Percentiles rank a stretch among this genome's conserved stretches.
Evolutionary conservation across 2,113 vertebrate species (phyloP).

Genomic region (Fulica atra): DNA sequence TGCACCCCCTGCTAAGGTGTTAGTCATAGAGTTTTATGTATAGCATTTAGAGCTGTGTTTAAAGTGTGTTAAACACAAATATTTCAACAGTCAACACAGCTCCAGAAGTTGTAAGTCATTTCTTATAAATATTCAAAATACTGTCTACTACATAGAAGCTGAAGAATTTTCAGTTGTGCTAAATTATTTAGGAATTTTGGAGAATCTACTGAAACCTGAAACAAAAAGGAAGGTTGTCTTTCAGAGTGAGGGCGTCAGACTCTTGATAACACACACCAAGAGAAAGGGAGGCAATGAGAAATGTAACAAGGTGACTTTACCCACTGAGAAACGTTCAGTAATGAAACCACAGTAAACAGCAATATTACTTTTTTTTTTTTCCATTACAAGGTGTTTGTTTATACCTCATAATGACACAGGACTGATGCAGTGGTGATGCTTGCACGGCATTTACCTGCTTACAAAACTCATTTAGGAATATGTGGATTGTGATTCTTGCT

Average conservation of each 20-base stretch:
- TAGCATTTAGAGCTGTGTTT: neutral
- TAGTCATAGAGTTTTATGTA: neutral
- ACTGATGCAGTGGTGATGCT: neutral
- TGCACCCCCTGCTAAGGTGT: accelerated
- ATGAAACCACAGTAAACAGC: neutral
- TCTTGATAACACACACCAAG: neutral
- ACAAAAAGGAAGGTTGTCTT: neutral
- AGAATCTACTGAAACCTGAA: neutral
- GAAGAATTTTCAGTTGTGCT: neutral
- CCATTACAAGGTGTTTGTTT: neutral
- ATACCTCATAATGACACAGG: neutral
- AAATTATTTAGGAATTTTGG: neutral
- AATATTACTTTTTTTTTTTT: neutral
- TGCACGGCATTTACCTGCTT: neutral
- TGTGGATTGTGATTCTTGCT: neutral
- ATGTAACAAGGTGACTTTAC: neutral
- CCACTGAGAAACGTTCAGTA: neutral
- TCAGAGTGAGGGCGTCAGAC: neutral
- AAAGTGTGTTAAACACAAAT: neutral
- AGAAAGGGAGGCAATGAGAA: neutral
- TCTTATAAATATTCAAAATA: neutral
- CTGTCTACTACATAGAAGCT: accelerated
- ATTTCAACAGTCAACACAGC: neutral
- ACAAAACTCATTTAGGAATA: neutral
- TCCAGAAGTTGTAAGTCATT: neutral